Evolutionary conservation across 2,888 invertebrate species (phyloP).

Genomic region (Chrysotoxum bicinctum): DNA sequence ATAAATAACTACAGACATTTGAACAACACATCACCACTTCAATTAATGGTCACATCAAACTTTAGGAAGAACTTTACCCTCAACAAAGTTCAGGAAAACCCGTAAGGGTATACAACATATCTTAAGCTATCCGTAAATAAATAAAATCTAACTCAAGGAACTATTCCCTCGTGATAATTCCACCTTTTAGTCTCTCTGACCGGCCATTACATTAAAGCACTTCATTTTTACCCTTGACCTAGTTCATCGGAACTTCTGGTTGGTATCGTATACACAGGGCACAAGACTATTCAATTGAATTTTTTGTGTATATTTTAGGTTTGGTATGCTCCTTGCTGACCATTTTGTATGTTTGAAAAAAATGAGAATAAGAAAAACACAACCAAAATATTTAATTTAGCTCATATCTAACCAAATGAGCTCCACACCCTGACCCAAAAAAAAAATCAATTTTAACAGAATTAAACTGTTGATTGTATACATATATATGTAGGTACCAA

Average conservation of each 20-base stretch:
- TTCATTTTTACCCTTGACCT: slow-evolving; percentile 61
- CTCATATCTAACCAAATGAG: not conserved
- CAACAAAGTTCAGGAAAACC: slow-evolving; percentile 1
- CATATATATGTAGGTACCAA: no score
- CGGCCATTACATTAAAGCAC: slow-evolving; percentile 43
- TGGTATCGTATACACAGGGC: not conserved
- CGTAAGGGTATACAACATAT: not conserved
- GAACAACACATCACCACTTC: slow-evolving; percentile 54
- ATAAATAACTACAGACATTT: slow-evolving; percentile 35
- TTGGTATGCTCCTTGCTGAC: not conserved
- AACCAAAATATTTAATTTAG: no score
- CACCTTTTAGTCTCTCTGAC: slow-evolving; percentile 33
- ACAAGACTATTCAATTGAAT: slow-evolving; percentile 51
- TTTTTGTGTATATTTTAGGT: not conserved
- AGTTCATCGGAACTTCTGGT: slow-evolving; percentile 34
- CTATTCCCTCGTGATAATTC: slow-evolving; percentile 43
- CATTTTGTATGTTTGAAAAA: no score
- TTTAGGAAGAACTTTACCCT: not conserved
- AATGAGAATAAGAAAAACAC: no score
- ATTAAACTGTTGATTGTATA: not conserved
- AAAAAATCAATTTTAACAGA: not conserved
- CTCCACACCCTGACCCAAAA: not conserved
- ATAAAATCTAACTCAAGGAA: slow-evolving; percentile 55
- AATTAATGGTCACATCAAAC: slow-evolving; percentile 61
- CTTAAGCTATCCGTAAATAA: slow-evolving; percentile 39